Conservation (phyloP, 2,797 vertebrate genomes). For the Notolabrus celidotus region DNA sequence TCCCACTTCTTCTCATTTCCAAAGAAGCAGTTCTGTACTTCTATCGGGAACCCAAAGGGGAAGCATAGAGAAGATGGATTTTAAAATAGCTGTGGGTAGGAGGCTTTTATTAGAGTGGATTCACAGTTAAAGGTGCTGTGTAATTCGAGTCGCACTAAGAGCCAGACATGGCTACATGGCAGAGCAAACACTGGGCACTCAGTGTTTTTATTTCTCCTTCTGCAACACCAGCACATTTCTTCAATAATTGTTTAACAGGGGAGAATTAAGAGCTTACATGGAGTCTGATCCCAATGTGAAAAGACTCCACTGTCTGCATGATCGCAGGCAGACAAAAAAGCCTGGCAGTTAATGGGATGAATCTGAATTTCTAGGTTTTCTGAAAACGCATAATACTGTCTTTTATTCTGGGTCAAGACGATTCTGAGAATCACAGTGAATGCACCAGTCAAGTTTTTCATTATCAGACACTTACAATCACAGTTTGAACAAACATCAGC, state of each 20-base stretch:
- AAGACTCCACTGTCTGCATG: slow-evolving; percentile 74
- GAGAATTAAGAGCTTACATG: slow-evolving; percentile 83
- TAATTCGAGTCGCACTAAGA: slow-evolving; percentile 68
- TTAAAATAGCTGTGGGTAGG: slow-evolving; percentile 66
- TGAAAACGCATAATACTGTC: slow-evolving; percentile 35
- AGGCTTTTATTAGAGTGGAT: slow-evolving; percentile 75
- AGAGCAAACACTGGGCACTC: slow-evolving; percentile 73
- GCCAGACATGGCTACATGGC: slow-evolving; percentile 74
- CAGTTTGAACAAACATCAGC: slow-evolving; percentile 27
- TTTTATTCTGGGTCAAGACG: slow-evolving; percentile 24
- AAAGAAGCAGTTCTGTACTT: slow-evolving; percentile 39
- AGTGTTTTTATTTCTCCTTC: slow-evolving; percentile 78
- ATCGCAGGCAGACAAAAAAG: slow-evolving; percentile 70
- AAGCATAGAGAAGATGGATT: slow-evolving; percentile 59
- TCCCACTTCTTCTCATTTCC: slow-evolving; percentile 41
- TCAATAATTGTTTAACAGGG: slow-evolving; percentile 80
- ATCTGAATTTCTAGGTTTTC: slow-evolving; percentile 50
- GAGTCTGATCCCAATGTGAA: slow-evolving; percentile 76
- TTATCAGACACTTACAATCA: slow-evolving; percentile 18
- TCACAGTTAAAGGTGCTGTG: slow-evolving; percentile 73
- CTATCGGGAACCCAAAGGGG: slow-evolving; percentile 39
- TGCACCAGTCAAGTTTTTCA: slow-evolving; percentile 12
- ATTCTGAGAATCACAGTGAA: not conserved
- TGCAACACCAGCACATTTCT: slow-evolving; percentile 82
- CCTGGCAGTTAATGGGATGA: slow-evolving; percentile 51